Percentiles rank a stretch among this genome's conserved stretches.
Conservation (phyloP, 2,797 vertebrate genomes). For the Monodelphis domestica region DNA sequence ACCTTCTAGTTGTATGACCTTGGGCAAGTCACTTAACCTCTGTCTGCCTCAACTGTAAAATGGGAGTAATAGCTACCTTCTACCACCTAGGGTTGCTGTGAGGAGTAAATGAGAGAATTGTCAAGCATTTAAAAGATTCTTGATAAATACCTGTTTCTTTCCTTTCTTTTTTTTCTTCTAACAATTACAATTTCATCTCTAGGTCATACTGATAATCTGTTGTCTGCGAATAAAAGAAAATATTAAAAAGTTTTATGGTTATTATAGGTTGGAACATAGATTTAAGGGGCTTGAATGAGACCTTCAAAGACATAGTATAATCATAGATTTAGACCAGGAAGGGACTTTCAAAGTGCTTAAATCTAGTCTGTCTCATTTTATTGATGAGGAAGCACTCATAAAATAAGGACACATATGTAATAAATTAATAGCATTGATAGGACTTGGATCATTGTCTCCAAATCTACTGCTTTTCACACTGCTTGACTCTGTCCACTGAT, state of each 20-base stretch:
- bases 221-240: background rate
- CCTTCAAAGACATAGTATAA: background rate
- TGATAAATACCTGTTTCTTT: background rate
- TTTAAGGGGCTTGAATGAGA: background rate
- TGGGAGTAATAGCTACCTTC: background rate
- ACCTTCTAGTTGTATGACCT: background rate
- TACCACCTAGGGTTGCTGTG: background rate
- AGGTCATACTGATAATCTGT: background rate
- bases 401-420: background rate
- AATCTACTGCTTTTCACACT: background rate
- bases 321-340: background rate
- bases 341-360: background rate
- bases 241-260: background rate
- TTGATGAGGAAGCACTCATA: background rate
- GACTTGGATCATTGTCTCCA: background rate
- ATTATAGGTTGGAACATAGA: background rate
- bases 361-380: background rate
- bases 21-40: background rate
- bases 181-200: background rate
- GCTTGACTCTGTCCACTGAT: background rate
- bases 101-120: background rate
- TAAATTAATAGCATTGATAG: background rate
- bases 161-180: background rate
- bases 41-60: background rate
- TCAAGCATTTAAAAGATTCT: background rate